Evolutionary conservation across 2,797 vertebrate species (phyloP), one percentile per base, ranked within the genome.

Genomic region (Geotrypetes seraphini): DNA sequence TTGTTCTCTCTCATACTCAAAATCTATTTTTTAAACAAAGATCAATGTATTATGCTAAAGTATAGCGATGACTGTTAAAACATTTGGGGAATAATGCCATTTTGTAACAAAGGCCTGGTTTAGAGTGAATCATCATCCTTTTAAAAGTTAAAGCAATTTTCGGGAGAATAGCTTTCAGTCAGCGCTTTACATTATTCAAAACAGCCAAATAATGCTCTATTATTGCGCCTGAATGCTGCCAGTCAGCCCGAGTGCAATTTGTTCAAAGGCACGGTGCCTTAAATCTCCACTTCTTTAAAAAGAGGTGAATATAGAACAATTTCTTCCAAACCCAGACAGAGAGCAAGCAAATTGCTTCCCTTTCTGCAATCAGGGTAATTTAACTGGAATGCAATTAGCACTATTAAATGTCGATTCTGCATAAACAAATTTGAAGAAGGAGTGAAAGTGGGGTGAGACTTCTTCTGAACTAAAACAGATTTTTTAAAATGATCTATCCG

Each of bases 61-160:
- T 82, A 75, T 84, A 82, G 75, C 81, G 76, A 70, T 71, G 79
- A 77, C 86, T 91, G 87, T 92, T 92, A 90, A 91, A 91, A 89
- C 84, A 88, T 86, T 81, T 87, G 70, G 79, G 66, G 78, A 68
- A 83, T 91, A 91, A 92, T 92, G 83, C 81, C 86, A 87, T 84
- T n/a, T n/a, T 82, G 84, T 86, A 90, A 93, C 89, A 96, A 89
- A 91, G 86, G 87, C 80, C 85, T 73, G 84, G 79, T 85, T 86
- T 83, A 75, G 72, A 79, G 80, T 87, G 86, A 88, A 96, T 88
- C 86, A 89, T 83, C 86, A 78, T 84, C 86, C 78, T 80, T 94
- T 90, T 91, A 92, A 96, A 96, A 91, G 88, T 96, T 96, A 91
- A 94, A 91, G 91, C 92, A 96, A 97, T 97, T 96, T 95, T 86